Percentiles rank a stretch among this genome's conserved stretches.
Evolutionary conservation across 2,888 invertebrate genomes (phyloP).

Genomic region (Ophion slaviceki): DNA sequence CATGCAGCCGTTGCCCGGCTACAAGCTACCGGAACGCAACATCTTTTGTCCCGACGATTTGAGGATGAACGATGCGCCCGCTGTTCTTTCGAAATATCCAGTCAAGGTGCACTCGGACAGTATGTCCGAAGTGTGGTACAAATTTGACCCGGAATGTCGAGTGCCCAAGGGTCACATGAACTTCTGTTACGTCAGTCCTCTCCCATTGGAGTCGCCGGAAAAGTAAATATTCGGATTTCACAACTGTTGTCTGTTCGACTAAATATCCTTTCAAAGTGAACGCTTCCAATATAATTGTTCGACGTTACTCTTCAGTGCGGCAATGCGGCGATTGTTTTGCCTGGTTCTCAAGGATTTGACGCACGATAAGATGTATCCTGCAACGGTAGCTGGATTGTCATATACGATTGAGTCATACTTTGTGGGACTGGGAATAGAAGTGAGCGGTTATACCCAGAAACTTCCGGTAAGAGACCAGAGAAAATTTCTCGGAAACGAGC

Average conservation of each 20-base stretch:
- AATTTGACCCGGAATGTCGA: constrained; percentile 91
- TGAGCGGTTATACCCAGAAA: constrained; percentile 90
- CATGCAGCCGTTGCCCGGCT: constrained; percentile 85
- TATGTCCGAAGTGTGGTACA: constrained; percentile 90
- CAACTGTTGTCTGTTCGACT: constrained; percentile 61
- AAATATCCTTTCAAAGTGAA: not conserved
- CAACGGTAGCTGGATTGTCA: constrained; percentile 88
- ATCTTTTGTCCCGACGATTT: no score
- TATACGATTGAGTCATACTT: constrained; percentile 87
- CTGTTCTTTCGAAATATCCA: no score
- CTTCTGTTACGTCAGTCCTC: constrained; percentile 89
- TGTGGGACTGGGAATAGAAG: constrained; percentile 88
- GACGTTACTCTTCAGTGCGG: constrained; percentile 81
- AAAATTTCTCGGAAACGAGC: not conserved
- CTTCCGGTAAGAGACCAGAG: constrained; percentile 87
- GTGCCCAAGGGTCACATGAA: constrained; percentile 90
- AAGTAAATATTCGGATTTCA: constrained; percentile 85
- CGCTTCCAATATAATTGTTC: not conserved
- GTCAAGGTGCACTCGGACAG: no score
- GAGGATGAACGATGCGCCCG: no score
- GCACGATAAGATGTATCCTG: constrained; percentile 89
- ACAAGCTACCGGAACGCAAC: constrained; percentile 83
- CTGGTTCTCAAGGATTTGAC: constrained; percentile 86
- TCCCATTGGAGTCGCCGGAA: constrained; percentile 78
- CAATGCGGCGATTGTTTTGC: constrained; percentile 86